Percentiles rank a stretch among this genome's conserved stretches.
Evolutionary conservation across 2,797 vertebrate species (phyloP).

Genomic region (Columba guinea): DNA sequence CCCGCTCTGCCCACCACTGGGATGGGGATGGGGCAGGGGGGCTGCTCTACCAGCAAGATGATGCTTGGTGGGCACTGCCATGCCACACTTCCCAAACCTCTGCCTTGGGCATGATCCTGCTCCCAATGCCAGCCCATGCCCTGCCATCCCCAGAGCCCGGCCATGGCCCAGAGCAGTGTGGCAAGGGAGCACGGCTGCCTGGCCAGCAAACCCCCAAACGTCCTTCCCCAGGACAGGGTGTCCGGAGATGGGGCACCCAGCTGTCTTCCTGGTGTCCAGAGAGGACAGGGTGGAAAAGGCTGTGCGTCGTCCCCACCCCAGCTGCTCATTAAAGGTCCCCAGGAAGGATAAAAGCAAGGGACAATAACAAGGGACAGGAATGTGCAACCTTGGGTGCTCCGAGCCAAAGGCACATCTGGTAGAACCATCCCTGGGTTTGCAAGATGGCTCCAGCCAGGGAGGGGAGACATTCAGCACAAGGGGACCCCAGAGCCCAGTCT

Average conservation of each 20-base stretch:
- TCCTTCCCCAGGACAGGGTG: not conserved
- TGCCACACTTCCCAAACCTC: not conserved
- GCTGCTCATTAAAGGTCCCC: not conserved
- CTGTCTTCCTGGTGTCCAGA: not conserved
- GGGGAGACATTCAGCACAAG: not conserved
- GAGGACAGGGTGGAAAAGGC: not conserved
- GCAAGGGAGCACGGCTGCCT: not conserved
- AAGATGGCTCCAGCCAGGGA: not conserved
- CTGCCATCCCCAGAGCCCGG: not conserved
- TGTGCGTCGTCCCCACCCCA: fast-evolving
- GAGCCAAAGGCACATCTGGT: conserved; percentile 58
- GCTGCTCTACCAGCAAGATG: not conserved
- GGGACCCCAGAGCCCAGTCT: not conserved
- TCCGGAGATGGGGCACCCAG: not conserved
- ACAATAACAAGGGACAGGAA: not conserved
- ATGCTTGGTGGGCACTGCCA: not conserved
- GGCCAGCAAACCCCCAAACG: fast-evolving
- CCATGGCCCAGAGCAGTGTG: fast-evolving
- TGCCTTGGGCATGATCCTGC: not conserved
- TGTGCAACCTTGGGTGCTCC: fast-evolving
- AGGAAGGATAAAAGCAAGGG: not conserved
- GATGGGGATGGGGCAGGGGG: not conserved
- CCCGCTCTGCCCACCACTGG: not conserved
- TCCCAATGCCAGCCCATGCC: not conserved
- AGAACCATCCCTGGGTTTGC: not conserved